A percentile compares a stretch with the other conserved stretches of the same genome.
These are phyloP conservation scores for Calliphora vicina DNA, from an alignment of 1,140 invertebrate species.

Conservation along the genomic window DNA sequence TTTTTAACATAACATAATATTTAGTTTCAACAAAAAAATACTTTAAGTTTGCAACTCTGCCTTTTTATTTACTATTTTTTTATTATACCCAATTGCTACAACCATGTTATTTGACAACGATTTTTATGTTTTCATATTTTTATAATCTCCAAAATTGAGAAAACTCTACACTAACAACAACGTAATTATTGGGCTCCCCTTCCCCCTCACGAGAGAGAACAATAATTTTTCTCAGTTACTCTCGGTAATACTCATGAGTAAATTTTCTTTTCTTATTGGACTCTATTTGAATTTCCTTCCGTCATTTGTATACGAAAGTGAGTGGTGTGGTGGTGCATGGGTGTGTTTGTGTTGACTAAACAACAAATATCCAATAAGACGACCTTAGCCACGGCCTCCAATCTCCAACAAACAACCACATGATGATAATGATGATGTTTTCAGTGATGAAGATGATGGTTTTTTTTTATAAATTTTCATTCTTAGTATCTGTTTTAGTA, in stretches of 20 bases:
- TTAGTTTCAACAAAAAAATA: too few species aligned
- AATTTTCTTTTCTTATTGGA: conserved; percentile 1
- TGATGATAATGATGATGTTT: background rate
- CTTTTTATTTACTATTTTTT: background rate
- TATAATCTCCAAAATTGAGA: background rate
- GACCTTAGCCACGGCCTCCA: conserved; percentile 33
- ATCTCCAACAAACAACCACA: conserved; percentile 18
- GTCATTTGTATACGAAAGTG: background rate
- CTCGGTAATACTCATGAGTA: background rate
- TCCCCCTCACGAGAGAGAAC: background rate
- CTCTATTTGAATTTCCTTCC: background rate
- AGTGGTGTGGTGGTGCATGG: background rate
- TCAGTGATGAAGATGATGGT: background rate
- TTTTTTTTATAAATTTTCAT: too few species aligned
- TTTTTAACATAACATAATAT: too few species aligned
- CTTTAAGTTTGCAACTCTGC: background rate
- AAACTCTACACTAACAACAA: background rate
- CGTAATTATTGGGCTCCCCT: background rate
- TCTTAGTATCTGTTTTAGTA: too few species aligned
- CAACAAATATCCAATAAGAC: background rate
- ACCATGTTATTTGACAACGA: background rate
- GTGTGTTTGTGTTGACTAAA: background rate
- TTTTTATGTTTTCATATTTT: background rate
- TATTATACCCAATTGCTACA: background rate
- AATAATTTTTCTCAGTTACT: background rate